phyloP scores from a whole-genome alignment of 2,888 invertebrate species.

The Rhopalosiphum nymphaeae region DNA sequence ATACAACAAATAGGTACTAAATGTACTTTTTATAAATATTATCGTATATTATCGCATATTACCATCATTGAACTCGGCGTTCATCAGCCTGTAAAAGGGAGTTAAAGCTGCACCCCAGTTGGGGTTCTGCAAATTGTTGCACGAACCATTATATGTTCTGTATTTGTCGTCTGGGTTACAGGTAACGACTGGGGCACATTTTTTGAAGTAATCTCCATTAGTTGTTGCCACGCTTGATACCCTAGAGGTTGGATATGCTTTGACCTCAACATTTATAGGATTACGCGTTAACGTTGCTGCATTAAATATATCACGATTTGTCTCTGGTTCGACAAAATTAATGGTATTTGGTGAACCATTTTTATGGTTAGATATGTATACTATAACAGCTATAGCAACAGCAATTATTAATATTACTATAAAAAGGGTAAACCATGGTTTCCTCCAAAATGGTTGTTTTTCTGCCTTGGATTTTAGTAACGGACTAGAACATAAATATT shows the following conservation, averaged over 20 bases:
- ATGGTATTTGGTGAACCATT: not conserved
- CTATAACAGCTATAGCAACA: not conserved
- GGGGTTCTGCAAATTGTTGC: conserved; percentile 76
- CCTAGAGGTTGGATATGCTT: not conserved
- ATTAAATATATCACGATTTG: not conserved
- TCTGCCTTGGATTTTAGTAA: not conserved
- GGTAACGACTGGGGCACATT: conserved; percentile 67
- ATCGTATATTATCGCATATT: not conserved
- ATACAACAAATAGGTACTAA: not conserved
- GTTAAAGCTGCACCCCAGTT: conserved; percentile 72
- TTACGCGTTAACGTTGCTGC: not conserved
- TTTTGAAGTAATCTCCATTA: conserved; percentile 42
- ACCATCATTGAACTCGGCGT: conserved; percentile 46
- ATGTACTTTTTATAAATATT: not conserved
- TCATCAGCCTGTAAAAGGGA: conserved; percentile 62
- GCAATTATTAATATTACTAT: not conserved
- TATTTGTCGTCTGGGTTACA: conserved; percentile 71
- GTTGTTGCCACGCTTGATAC: conserved; percentile 30
- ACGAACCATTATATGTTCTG: conserved; percentile 76
- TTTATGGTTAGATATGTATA: not conserved
- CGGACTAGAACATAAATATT: conserved; percentile 36
- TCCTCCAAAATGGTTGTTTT: conserved; percentile 10
- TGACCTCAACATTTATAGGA: not conserved
- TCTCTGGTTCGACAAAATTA: too few species aligned
- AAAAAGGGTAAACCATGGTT: conserved; percentile 4